Percentiles rank a stretch among this genome's conserved stretches.
These are phyloP conservation scores for Formica exsecta DNA, from an alignment of 1,140 invertebrate species.

Conservation along the genomic window DNA sequence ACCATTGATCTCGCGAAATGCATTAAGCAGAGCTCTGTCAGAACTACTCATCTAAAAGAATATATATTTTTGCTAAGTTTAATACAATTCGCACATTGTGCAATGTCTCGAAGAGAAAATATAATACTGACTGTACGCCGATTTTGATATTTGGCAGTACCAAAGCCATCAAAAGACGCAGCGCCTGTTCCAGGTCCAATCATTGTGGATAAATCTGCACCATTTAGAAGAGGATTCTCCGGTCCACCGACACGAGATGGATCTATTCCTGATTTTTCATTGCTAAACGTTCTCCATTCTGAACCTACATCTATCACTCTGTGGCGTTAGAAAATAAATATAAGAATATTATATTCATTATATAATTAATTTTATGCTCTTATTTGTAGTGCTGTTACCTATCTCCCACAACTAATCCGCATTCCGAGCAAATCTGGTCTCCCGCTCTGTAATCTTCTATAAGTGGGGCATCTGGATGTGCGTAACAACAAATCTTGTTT, in stretches of 20 bases:
- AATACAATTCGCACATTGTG: not conserved
- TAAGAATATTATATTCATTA: not conserved
- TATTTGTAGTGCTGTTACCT: slow-evolving; percentile 88
- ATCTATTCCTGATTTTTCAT: slow-evolving; percentile 98
- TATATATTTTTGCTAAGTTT: not conserved
- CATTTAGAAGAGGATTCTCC: slow-evolving; percentile 98
- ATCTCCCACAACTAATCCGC: slow-evolving; percentile 99
- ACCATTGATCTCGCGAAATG: slow-evolving; percentile 97
- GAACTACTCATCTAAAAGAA: slow-evolving; percentile 93
- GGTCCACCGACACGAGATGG: slow-evolving; percentile 99
- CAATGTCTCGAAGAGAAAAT: slow-evolving; percentile 18
- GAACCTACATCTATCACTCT: slow-evolving; percentile 99
- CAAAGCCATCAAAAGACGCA: slow-evolving; percentile 93
- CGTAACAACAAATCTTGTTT: slow-evolving; percentile 95
- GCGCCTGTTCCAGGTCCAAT: slow-evolving; percentile 97
- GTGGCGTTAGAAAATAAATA: slow-evolving; percentile 30
- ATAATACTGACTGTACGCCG: slow-evolving; percentile 90
- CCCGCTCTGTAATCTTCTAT: slow-evolving; percentile 99
- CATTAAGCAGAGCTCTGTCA: slow-evolving; percentile 97
- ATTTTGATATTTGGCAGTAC: slow-evolving; percentile 97
- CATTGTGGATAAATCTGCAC: slow-evolving; percentile 98
- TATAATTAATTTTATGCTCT: not conserved
- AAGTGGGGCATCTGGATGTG: slow-evolving; percentile 97
- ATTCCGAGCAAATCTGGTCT: slow-evolving; percentile 99
- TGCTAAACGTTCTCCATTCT: slow-evolving; percentile 99